Base-by-base conservation (phyloP, 2,888 invertebrate species). In the Nephrotoma guestfalica region DNA sequence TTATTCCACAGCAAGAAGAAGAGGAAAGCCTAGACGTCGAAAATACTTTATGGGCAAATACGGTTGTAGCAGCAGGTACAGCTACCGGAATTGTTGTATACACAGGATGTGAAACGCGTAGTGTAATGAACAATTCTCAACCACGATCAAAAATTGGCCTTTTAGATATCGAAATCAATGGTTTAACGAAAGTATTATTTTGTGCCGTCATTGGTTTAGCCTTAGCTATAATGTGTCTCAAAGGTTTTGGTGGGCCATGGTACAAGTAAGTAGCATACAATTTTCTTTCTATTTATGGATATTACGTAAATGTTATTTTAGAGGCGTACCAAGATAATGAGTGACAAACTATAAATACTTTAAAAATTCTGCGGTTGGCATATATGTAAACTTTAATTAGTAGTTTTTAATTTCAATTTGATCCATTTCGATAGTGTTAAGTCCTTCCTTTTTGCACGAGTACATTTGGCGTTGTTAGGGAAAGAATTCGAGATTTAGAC, bases 31-130 rank as follows among this genome's bases (percentile, higher is more conserved):
- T 99, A 87, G 97, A 96, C 89, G 96, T 99, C 41, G 98, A 99
- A 91, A 99, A 99, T 91, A 99, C 99, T 0, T 91, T 99, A 86
- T 99, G 99, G 99, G 98, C 99, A 4, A 99, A 99, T 89, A 98
- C 98, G 86, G 99, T 99, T 0, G 95, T 99, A 13, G 99, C 99
- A 0, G 85, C 85, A 43, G 85, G 99, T 30, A 97, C 97, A 88
- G 98, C 99, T 0, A 94, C 98, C 6, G 99, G 98, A 13, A 94
- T 98, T 86, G 96, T 99, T 6, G 96, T 99, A 88, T 99, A 99
- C 90, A 51, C 92, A 92, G 98, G 99, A 18, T 95, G 95, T 86
- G 99, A 99, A 92, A 99, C 99, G 0, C 94, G 99, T 88, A 97
- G 98, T 88, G 97, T 99, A 11, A 99, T 99, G 99, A 99, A 99